phyloP scores from a whole-genome alignment of 1,140 invertebrate genomes.

The Bombus soroeensis region DNA sequence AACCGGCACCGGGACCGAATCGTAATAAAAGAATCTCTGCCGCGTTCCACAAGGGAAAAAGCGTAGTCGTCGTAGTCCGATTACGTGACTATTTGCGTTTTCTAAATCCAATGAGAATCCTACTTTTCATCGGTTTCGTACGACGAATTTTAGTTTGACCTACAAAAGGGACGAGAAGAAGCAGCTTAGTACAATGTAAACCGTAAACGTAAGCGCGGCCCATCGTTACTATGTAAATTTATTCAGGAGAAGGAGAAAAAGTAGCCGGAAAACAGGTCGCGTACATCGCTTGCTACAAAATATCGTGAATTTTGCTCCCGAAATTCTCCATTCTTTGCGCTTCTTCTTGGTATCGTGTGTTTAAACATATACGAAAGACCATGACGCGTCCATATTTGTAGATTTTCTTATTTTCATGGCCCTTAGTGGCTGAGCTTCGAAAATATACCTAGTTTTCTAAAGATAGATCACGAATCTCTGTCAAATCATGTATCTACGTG shows the following conservation, averaged over 20 bases:
- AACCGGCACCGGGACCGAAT: conserved; percentile 9
- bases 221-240: not conserved
- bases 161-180: not conserved
- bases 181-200: not conserved
- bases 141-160: not conserved
- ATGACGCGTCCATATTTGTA: too few relatives aligned
- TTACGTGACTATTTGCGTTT: not conserved
- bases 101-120: not conserved
- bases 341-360: not conserved
- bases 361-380: not conserved
- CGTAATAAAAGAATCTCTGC: conserved; percentile 23
- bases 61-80: not conserved
- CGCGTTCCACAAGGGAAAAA: not conserved
- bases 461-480: too few relatives aligned
- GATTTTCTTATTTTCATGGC: too few relatives aligned
- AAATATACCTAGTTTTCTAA: too few relatives aligned
- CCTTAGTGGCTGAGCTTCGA: too few relatives aligned
- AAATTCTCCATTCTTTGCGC: not conserved
- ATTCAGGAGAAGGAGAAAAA: not conserved
- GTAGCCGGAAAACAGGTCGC: not conserved
- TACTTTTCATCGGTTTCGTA: not conserved
- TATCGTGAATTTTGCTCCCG: too few relatives aligned
- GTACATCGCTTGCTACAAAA: not conserved
- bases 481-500: too few relatives aligned
- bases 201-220: not conserved